Base-by-base conservation (phyloP, 2,888 invertebrate species). In the Autographa gamma region DNA sequence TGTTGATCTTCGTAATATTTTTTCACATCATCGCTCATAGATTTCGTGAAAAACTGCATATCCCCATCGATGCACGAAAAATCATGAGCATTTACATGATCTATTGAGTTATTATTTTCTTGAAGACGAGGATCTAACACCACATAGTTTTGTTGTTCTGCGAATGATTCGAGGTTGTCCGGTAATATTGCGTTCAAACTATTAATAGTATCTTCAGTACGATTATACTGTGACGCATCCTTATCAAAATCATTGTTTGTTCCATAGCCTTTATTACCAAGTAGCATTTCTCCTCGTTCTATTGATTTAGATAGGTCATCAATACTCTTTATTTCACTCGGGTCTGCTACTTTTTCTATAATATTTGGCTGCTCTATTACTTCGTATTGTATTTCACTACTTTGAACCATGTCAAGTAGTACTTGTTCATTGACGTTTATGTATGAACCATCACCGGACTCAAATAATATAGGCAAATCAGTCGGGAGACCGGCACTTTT, bases 381-480 rank as follows among this genome's bases (percentile, higher is more conserved):
- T 90, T 96, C 96, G 74, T 96, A 96, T 82, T 96, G 95, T 76
- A 96, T 95, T 82, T 95, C 95, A 75, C 93, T 95, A 84, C 95
- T 95, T 79, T 96, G 96, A 5, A 95, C 96, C 96, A 96, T 96
- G 70, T 96, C 95, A 13, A 96, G 92, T 54, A 97, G 91, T 38
- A 97, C 96, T 89, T 97, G 97, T 87, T 97, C 97, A 72, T 96
- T 97, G 1, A 97, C 96, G 73, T 96, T 96, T 0, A 97, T 96
- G 82, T 96, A 96, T 41, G 96, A 96, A 0, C 97, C 97, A 79
- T 97, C 97, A 32, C 96, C 96, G 1, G 96, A 97, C 87, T 97
- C 97, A 77, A 96, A 96, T 78, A 97, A 96, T 81, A 97, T 96
- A 31, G 97, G 96, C 58, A 95, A 82, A 79, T 95, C 95, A 16